Evolutionary conservation across 1,140 invertebrate genomes (phyloP).

Genomic region (Pogonognathellus flavescens): DNA sequence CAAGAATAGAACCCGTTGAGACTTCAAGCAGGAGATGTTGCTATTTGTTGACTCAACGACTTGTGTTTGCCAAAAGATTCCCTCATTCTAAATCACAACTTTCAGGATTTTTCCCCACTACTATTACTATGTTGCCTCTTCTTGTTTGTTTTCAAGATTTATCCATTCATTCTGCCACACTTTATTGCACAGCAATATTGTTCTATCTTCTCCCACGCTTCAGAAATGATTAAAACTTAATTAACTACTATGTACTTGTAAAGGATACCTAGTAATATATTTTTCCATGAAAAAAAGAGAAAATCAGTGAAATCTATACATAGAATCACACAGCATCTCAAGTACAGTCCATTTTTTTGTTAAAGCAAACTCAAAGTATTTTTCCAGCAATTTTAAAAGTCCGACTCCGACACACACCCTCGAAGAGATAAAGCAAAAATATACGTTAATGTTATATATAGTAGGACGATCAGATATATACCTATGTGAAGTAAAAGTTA

Average conservation of each 20-base stretch:
- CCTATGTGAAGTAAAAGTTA: conserved; percentile 24
- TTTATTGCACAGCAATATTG: not conserved
- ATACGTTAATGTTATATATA: not conserved
- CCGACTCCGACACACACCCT: not conserved
- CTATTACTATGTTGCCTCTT: not conserved
- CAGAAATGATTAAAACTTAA: too few species aligned
- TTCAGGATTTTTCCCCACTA: not conserved
- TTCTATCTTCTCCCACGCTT: not conserved
- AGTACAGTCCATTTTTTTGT: conserved; percentile 10
- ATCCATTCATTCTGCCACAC: not conserved
- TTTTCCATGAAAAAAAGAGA: too few species aligned
- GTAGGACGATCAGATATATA: not conserved
- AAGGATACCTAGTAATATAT: too few species aligned
- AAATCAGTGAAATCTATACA: too few species aligned
- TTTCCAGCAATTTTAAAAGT: conserved; percentile 32
- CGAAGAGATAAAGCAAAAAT: conserved; percentile 23
- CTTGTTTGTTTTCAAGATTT: conserved; percentile 30
- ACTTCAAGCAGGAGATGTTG: conserved; percentile 23
- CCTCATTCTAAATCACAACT: conserved; percentile 18
- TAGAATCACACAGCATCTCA: not conserved
- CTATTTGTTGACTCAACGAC: conserved; percentile 30
- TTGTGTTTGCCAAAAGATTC: conserved; percentile 6
- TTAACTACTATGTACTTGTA: too few species aligned
- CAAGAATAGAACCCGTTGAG: conserved; percentile 30
- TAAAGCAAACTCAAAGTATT: conserved; percentile 5